Base-by-base conservation (phyloP, 1,140 invertebrate species). In the Sipha flava region DNA sequence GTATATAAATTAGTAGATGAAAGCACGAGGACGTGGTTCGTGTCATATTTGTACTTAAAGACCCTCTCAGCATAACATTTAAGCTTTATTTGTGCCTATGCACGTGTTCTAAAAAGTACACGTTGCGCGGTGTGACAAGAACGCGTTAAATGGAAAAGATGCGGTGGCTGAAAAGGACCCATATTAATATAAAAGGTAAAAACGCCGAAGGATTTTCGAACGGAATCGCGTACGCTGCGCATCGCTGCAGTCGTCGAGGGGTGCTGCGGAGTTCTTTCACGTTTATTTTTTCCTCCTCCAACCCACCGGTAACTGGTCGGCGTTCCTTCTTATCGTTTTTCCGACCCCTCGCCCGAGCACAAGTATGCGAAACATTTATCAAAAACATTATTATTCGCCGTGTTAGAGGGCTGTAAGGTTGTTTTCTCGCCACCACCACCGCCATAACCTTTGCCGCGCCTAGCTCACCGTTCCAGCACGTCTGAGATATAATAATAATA, bases 331-430 rank as follows among this genome's bases (percentile, higher is more conserved):
- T n/a, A n/a, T n/a, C n/a, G n/a, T n/a, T n/a, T n/a, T n/a, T n/a
- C n/a, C n/a, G n/a, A n/a, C n/a, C n/a, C n/a, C n/a, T n/a, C 40
- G 21, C 37, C 14, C 7, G 26, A 43, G 18, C 47, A 34, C 26
- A 34, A 57, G 31, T 18, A 26, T 21, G 72, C 12, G 12, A 54
- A 77, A 59, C 73, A 77, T 77, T 77, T 23, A 59, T 77, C 73
- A 77, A 77, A 77, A 77, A 59, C n/a, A 59, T 59, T 57, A 77
- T 77, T 57, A 77, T 59, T 77, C 73, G 37, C 57, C 34, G 59
- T 43, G 52, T 54, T 26, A 9, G 40, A 23, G 43, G 68, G 68
- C 45, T 49, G 23, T 14, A 12, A 45, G 26, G 68, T 29, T 4
- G 45, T 75, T 73, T 73, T 49, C 4, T 18, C 29, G 2, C 47